Conservation (phyloP, 2,113 vertebrate species). For the Myrmecobius fasciatus region DNA sequence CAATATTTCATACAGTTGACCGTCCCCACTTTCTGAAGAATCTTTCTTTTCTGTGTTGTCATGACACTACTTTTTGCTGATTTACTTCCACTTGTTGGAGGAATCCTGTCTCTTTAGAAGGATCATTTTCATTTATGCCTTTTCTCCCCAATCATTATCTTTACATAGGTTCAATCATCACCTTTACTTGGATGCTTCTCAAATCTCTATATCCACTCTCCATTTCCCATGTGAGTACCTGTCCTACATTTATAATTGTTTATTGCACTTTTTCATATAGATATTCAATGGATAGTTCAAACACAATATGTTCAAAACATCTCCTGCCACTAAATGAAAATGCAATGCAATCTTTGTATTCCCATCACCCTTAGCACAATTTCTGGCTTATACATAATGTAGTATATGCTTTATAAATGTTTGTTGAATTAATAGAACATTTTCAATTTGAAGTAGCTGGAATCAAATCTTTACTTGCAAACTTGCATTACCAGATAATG, state of each 20-base stretch:
- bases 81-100: neutral
- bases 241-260: neutral
- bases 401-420: neutral
- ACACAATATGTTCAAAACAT: neutral
- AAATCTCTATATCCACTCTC: neutral
- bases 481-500: neutral
- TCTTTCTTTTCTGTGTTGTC: neutral
- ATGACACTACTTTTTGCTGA: neutral
- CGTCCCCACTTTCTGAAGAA: neutral
- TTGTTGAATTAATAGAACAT: neutral
- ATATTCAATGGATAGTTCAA: neutral
- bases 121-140: neutral
- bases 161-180: neutral
- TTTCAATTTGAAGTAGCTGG: neutral
- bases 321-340: neutral
- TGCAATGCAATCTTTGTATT: neutral
- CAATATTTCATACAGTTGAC: neutral
- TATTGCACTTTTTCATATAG: neutral
- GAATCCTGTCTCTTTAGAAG: neutral
- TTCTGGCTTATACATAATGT: neutral
- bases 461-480: neutral
- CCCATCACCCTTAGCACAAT: neutral
- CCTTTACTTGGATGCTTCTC: neutral
- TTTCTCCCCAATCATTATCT: neutral
- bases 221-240: neutral